phyloP scores from a whole-genome alignment of 2,797 vertebrate species.

The Alfaro cultratus region DNA sequence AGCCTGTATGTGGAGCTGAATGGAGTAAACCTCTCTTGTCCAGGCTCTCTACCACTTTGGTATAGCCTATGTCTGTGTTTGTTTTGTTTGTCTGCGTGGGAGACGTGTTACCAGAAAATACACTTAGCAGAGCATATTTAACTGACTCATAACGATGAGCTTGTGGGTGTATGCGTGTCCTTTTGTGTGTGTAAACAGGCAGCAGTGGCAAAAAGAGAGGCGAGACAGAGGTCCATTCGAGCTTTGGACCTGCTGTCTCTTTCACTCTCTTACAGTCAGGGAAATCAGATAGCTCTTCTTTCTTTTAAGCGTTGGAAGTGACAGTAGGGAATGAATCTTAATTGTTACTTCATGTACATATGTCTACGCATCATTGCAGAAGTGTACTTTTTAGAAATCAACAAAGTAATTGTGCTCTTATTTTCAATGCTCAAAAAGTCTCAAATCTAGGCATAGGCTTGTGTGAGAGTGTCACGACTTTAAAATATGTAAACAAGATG shows the following conservation, averaged over 20 bases:
- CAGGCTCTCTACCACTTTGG: constrained; percentile 37
- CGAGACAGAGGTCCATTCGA: constrained; percentile 41
- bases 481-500: neutral
- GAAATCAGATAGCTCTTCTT: neutral
- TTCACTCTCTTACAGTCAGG: constrained; percentile 12
- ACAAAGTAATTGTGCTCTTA: neutral
- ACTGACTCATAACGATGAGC: constrained; percentile 57
- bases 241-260: constrained; percentile 27
- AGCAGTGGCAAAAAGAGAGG: constrained; percentile 21
- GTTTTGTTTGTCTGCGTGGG: constrained; percentile 53
- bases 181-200: constrained; percentile 30
- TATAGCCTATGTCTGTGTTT: constrained; percentile 29
- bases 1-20: constrained; percentile 57
- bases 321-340: neutral
- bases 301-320: constrained; percentile 11
- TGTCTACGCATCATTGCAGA: neutral
- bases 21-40: constrained; percentile 52
- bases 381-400: neutral
- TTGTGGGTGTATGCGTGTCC: constrained; percentile 34
- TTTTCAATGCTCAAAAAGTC: neutral
- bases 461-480: neutral
- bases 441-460: neutral
- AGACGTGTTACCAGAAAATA: constrained; percentile 60
- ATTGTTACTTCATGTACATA: neutral
- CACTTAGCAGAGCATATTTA: constrained; percentile 62